Conservation (phyloP, 2,888 invertebrate genomes). For the Aradus depressus region DNA sequence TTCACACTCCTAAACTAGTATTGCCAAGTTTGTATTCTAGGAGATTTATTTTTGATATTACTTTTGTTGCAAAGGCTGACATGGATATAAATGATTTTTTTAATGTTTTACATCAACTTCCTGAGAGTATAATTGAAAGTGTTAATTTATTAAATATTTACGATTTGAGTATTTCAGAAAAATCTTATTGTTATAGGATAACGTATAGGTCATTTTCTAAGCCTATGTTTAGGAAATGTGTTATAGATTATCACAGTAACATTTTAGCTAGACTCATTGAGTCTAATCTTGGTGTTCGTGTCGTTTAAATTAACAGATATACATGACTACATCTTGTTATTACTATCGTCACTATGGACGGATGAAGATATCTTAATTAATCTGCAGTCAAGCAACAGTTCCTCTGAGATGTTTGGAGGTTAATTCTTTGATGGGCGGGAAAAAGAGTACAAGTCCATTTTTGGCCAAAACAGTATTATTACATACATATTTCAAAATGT, state of each 20-base stretch:
- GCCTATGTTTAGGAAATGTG: conserved; percentile 36
- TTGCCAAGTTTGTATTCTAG: conserved; percentile 29
- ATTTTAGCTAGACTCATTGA: conserved; percentile 34
- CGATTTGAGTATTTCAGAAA: conserved; percentile 30
- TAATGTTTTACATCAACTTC: conserved; percentile 34
- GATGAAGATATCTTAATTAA: no score
- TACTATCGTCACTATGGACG: no score
- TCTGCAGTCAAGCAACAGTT: no score
- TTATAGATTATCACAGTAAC: conserved; percentile 36
- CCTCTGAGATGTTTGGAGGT: no score
- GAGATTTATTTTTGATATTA: conserved; percentile 36
- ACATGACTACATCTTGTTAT: no score
- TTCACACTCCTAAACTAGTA: conserved; percentile 4
- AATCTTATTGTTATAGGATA: conserved; percentile 36
- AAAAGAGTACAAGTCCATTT: no score
- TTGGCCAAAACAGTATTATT: no score
- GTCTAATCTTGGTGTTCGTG: conserved; percentile 20
- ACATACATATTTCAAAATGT: no score
- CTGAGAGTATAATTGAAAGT: conserved; percentile 35
- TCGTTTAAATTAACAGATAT: no score
- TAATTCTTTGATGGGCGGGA: no score
- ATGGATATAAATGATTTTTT: conserved; percentile 33
- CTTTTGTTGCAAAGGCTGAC: conserved; percentile 31
- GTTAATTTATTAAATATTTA: conserved; percentile 35
- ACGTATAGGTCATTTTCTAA: conserved; percentile 36